Evolutionary conservation across 2,113 vertebrate genomes (phyloP), one percentile per base, ranked within the genome.

Genomic region (Gymnobelideus leadbeateri): DNA sequence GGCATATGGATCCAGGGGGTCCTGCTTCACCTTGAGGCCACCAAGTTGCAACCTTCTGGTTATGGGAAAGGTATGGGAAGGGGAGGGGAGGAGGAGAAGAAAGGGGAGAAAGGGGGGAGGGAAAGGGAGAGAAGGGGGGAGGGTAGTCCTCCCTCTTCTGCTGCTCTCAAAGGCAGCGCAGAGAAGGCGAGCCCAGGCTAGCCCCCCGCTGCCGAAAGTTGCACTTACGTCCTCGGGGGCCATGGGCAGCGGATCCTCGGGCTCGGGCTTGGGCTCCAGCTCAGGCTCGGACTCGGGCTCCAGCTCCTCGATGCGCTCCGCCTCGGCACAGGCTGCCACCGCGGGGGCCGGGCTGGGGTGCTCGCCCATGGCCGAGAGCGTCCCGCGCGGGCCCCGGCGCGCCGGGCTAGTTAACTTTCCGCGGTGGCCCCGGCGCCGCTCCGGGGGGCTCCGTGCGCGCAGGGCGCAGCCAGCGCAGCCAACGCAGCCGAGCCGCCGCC

Each of bases 251-350:
- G 57, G 96, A 95, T 96, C 95, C n/a, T 90, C 89, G 21, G 89
- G 89, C n/a, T 43, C 37, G 68, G 37, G 68, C 37, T 96, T 94
- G 43, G 57, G 96, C 96, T 96, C 96, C 46, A 97, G 97, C 8
- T 96, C 97, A 6, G 55, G 55, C 55, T 96, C 96, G 37, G 97
- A 94, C 92, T 97, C 97, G 47, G 97, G 97, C 9, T 96, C 97
- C 94, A 98, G 97, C 96, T 97, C 97, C 96, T 97, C 97, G 96
- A 97, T 98, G 96, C 97, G 97, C 96, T 98, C 97, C 90, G 97
- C 97, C 93, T 97, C 97, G 94, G 97, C 97, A 94, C 96, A 92
- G 96, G 95, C 96, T 95, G 97, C 97, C 97, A 98, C 97, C 8
- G 97, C 97, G 92, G 97, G 97, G 51, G 97, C 97, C 26, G 97